Evolutionary conservation across 1,140 invertebrate species (phyloP), one percentile per base, ranked within the genome.

Genomic region (Xylocopa sonorina): DNA sequence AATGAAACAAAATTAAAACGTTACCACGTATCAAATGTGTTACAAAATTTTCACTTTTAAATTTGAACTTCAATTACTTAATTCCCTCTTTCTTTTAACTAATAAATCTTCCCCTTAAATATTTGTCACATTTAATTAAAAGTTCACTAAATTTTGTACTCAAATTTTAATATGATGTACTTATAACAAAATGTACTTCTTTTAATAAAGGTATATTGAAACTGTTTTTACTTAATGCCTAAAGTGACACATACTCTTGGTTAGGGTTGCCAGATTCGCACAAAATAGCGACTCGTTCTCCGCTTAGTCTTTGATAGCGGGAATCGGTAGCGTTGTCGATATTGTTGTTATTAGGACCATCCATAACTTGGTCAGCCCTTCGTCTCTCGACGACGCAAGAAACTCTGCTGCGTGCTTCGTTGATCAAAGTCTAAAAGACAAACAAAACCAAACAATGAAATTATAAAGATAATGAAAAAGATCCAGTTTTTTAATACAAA

Each of bases 321-420:
- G 96, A 96, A 92, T 96, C 96, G 38, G 96, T 96, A 81, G 94
- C 95, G 78, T 96, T 93, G 21, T 96, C 91, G 7, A 91, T 12
- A 46, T 69, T 79, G 57, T 90, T 90, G 53, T 92, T 87, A 53
- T 92, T 92, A 6, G 92, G 82, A 78, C 96, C 95, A 90, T 97
- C 96, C 90, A 97, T 94, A 76, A 96, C 92, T 93, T 97, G 95
- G 93, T 97, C 97, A 51, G 97, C 96, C 83, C 95, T 95, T 83
- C 96, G 95, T 86, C 96, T 96, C 89, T 98, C 97, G 34, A 98
- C 96, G 1, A 98, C 95, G 88, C 97, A 98, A 89, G 97, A 98
- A 95, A 98, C 97, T 90, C 96, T 95, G 82, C 93, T 94, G 67
- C 84, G 90, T 48, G 90, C 87, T 78, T 92, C 90, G 71, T 91